phyloP scores from a whole-genome alignment of 2,797 vertebrate species.

The Antennarius maculatus region DNA sequence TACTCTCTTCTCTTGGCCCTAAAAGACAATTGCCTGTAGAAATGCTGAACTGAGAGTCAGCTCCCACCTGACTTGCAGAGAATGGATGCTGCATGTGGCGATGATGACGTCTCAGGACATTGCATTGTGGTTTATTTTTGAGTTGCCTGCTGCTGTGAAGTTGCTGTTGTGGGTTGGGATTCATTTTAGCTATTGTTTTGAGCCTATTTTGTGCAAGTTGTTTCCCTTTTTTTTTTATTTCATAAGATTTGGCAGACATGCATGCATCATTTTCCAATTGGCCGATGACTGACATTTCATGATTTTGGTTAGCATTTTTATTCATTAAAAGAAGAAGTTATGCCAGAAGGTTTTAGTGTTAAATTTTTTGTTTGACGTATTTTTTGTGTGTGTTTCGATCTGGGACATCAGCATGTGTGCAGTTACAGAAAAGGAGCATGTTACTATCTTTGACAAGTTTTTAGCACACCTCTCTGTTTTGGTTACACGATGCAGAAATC shows the following conservation, averaged over 20 bases:
- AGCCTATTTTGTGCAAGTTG: constrained; percentile 43
- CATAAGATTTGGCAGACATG: constrained; percentile 41
- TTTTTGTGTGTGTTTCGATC: constrained; percentile 30
- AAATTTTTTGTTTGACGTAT: constrained; percentile 35
- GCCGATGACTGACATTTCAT: constrained; percentile 33
- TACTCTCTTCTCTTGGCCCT: constrained; percentile 10
- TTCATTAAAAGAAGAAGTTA: constrained; percentile 8
- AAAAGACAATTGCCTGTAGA: constrained; percentile 20
- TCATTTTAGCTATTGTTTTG: constrained; percentile 33
- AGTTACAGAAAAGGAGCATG: constrained; percentile 40
- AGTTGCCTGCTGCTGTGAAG: constrained; percentile 46
- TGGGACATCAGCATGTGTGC: constrained; percentile 19
- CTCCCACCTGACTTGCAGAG: constrained; percentile 36
- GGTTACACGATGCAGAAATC: constrained; percentile 41
- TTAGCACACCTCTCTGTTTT: constrained; percentile 41
- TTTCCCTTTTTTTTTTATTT: constrained; percentile 45
- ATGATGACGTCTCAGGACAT: constrained; percentile 39
- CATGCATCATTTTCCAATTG: constrained; percentile 37
- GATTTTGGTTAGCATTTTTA: constrained; percentile 40
- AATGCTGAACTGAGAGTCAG: constrained; percentile 31
- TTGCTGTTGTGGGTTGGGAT: constrained; percentile 27
- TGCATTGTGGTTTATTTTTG: constrained; percentile 55
- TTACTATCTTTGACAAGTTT: constrained; percentile 38
- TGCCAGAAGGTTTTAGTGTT: constrained; percentile 21
- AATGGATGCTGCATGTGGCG: constrained; percentile 70